Conservation (phyloP, 2,797 vertebrate species). For the Pitangus sulphuratus region DNA sequence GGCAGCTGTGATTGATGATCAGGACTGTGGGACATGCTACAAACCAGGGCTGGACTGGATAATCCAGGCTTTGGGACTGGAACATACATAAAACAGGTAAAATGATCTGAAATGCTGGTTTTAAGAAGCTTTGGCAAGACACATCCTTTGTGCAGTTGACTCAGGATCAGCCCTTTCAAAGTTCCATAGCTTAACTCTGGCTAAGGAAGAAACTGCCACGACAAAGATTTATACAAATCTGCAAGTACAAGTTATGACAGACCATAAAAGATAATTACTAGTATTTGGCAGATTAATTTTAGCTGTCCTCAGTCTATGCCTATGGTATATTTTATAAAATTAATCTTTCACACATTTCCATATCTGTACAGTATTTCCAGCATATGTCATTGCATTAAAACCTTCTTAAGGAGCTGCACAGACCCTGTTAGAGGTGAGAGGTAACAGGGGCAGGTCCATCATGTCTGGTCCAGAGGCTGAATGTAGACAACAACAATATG, state of each 20-base stretch:
- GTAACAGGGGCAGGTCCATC: not conserved
- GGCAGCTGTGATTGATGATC: no score
- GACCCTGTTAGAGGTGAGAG: not conserved
- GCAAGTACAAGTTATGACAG: not conserved
- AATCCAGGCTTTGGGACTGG: not conserved
- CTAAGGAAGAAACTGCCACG: not conserved
- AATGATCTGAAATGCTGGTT: not conserved
- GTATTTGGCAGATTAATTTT: constrained; percentile 3
- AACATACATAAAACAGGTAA: not conserved
- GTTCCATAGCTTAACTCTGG: not conserved
- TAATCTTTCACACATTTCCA: not conserved
- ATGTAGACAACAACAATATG: not conserved
- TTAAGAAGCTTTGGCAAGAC: not conserved
- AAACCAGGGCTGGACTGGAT: not conserved
- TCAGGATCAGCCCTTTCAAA: not conserved
- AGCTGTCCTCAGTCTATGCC: not conserved
- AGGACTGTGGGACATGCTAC: no score
- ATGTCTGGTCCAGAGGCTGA: not conserved
- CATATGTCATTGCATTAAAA: not conserved
- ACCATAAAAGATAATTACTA: not conserved
- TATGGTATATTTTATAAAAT: not conserved
- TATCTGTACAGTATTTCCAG: not conserved
- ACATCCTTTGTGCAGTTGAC: not conserved
- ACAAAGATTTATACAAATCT: not conserved
- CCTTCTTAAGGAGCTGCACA: not conserved